Evolutionary conservation across 92 coral and sea anemone species (phyloP), one percentile per base, ranked within the genome.

Genomic region (Anthopleura xanthogrammica): DNA sequence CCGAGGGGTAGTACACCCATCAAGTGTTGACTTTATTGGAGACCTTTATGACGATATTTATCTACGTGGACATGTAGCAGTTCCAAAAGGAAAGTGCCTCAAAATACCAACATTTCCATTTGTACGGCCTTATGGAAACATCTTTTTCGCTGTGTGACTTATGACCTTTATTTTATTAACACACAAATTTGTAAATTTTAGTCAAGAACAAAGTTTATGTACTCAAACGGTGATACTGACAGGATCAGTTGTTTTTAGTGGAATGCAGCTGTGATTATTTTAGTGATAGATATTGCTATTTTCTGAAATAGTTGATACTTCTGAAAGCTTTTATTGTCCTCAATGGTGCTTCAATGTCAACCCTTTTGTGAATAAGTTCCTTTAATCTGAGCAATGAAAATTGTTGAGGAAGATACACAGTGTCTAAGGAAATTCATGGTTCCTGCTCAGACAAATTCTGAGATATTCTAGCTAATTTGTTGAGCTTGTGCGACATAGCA

Each of bases 51-150:
- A 97, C 56, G 88, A 97, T 74, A 91, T 97, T 60, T 94, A 94
- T 81, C 91, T 91, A 0, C 88, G 87, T 72, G 99, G 99, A 4
- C 99, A 97, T 60, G 91, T 97, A 46, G 99, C 98, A 12, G 92
- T 86, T 58, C 92, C 85, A 68, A 85, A 93, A 65, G 88, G 84
- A 66, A 94, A 94, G 64, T 94, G 94, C 85, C 79, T 84, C 3
- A 89, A 93, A 55, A 80, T 91, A 54, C 92, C 83, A 41, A 46
- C 89, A 78, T 90, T 94, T 83, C 99, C 95, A 0, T 91, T 87
- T 90, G 99, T 94, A 78, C 93, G 99, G 76, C 99, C 99, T 1
- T 97, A 97, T 86, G 99, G 98, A 2, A 97, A 94, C 81, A 95
- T 97, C 75, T 92, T 97, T 71, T 85, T 91, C 76, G 93, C 93